Evolutionary conservation across 2,113 vertebrate genomes (phyloP).

Genomic region (Phocoena phocoena): DNA sequence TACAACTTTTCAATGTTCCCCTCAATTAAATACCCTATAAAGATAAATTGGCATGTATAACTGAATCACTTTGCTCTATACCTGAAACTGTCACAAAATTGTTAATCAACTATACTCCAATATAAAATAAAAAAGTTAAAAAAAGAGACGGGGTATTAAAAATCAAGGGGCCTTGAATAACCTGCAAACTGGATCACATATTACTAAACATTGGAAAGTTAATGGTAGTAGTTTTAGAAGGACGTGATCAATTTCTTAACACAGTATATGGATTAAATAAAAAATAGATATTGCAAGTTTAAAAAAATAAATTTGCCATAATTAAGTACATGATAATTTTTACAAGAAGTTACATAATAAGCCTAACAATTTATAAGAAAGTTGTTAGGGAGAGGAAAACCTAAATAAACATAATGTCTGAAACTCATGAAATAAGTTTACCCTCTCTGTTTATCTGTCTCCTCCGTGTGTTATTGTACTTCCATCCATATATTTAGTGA

Average conservation of each 20-base stretch:
- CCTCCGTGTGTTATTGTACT: not conserved
- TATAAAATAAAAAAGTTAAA: too few relatives aligned
- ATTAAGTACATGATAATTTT: not conserved
- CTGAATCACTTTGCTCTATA: too few relatives aligned
- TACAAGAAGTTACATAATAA: not conserved
- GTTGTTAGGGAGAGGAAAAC: not conserved
- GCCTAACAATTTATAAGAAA: not conserved
- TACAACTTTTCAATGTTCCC: not conserved
- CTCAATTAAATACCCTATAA: not conserved
- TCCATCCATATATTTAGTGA: not conserved
- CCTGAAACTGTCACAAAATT: too few relatives aligned
- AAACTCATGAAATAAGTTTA: not conserved
- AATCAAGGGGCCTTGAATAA: constrained; percentile 18
- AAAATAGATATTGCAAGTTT: not conserved
- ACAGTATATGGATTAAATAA: not conserved
- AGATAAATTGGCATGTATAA: not conserved
- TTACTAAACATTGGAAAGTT: constrained; percentile 31
- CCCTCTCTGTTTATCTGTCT: not conserved
- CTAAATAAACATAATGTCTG: not conserved
- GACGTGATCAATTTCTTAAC: not conserved
- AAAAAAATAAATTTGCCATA: not conserved
- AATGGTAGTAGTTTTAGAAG: constrained; percentile 40
- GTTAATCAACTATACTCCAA: too few relatives aligned
- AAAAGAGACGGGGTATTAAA: not conserved
- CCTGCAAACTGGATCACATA: not conserved